Evolutionary conservation across 2,888 invertebrate genomes (phyloP).

Genomic region (Apotomis capreana): DNA sequence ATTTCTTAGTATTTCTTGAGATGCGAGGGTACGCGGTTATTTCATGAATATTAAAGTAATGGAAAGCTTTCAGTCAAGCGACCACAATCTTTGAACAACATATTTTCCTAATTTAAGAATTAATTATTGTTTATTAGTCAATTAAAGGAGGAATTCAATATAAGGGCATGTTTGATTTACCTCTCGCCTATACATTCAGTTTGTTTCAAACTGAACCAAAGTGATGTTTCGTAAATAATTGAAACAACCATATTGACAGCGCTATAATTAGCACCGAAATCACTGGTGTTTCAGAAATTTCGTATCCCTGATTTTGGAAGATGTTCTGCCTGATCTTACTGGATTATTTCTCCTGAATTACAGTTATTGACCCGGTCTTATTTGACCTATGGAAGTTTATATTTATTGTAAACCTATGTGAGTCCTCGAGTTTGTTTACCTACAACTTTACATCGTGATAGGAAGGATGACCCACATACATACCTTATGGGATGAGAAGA

Average conservation of each 20-base stretch:
- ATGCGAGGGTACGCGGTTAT: not conserved
- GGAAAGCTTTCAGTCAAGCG: not conserved
- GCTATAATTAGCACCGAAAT: no score
- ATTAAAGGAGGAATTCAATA: no score
- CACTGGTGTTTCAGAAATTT: no score
- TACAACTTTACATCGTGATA: not conserved
- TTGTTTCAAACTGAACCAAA: no score
- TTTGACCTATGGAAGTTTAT: not conserved
- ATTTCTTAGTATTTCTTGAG: not conserved
- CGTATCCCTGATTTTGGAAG: no score
- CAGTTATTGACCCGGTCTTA: not conserved
- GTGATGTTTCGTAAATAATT: no score
- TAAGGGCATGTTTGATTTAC: no score
- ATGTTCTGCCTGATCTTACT: no score
- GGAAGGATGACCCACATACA: conserved; percentile 53
- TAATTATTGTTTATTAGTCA: no score
- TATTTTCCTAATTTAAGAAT: not conserved
- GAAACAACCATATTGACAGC: no score
- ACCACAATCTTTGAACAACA: not conserved
- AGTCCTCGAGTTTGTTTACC: conserved; percentile 16
- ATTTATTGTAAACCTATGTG: not conserved
- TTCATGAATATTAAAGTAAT: not conserved
- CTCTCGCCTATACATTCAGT: no score
- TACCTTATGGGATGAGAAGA: conserved; percentile 67
- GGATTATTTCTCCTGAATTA: no score